Evolutionary conservation across 2,888 invertebrate genomes (phyloP).

Genomic region (Tipula lateralis): DNA sequence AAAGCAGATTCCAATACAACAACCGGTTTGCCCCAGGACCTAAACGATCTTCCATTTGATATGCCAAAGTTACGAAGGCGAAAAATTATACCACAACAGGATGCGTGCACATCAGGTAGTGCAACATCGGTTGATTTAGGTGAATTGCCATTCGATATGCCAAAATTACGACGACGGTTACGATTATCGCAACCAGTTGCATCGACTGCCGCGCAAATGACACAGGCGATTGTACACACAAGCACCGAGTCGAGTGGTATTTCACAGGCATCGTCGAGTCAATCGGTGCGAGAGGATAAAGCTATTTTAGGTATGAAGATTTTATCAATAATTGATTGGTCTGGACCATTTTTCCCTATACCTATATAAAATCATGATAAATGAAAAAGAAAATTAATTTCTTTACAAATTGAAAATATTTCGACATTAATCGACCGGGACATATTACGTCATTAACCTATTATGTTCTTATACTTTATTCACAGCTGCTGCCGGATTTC

Average conservation of each 20-base stretch:
- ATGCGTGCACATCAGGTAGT: slow-evolving; percentile 63
- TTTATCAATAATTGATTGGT: neutral
- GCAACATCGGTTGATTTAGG: slow-evolving; percentile 72
- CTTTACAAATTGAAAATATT: neutral
- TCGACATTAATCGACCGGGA: too few species aligned
- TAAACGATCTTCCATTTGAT: slow-evolving; percentile 79
- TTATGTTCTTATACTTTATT: neutral
- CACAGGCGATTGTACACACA: slow-evolving; percentile 42
- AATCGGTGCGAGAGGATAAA: slow-evolving; percentile 69
- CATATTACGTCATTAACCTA: neutral
- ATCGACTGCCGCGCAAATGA: slow-evolving; percentile 50
- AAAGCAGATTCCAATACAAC: slow-evolving; percentile 45
- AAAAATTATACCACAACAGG: slow-evolving; percentile 60
- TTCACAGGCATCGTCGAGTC: slow-evolving; percentile 76
- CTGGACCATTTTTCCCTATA: neutral
- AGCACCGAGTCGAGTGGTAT: slow-evolving; percentile 67
- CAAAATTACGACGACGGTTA: slow-evolving; percentile 72
- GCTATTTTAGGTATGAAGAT: slow-evolving; percentile 40
- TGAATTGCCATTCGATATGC: slow-evolving; percentile 87
- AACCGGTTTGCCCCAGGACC: slow-evolving; percentile 59
- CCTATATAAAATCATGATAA: neutral
- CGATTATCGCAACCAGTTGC: slow-evolving; percentile 54
- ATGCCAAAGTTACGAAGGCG: slow-evolving; percentile 80
- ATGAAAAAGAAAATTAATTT: too few species aligned
- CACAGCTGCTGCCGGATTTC: slow-evolving; percentile 55